These are phyloP conservation scores for Poeciliopsis retropinna DNA, from an alignment of 2,113 vertebrate species.

Conservation along the genomic window DNA sequence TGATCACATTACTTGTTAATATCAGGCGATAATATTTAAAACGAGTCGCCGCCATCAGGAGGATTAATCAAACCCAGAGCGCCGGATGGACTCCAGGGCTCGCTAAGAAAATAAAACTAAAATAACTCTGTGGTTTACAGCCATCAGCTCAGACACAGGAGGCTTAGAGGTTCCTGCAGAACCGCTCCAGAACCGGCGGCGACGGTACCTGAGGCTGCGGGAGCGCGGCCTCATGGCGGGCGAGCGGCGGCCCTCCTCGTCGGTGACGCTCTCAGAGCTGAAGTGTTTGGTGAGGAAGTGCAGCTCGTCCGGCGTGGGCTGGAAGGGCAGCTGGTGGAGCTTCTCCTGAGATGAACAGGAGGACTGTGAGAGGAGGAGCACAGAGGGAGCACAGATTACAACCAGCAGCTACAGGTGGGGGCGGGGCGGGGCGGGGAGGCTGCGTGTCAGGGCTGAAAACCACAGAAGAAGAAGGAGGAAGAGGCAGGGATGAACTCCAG, in stretches of 20 bases:
- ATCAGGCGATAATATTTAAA: too few species aligned
- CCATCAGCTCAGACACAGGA: too few species aligned
- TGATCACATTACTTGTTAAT: too few species aligned
- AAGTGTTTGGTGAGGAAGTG: conserved; percentile 99
- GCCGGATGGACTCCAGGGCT: conserved; percentile 15
- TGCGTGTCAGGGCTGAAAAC: not conserved
- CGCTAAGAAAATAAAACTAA: conserved; percentile 63
- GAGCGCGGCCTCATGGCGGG: conserved; percentile 94
- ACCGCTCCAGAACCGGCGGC: too few species aligned
- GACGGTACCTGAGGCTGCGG: conserved; percentile 87
- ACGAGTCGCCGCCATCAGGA: not conserved
- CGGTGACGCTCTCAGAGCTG: conserved; percentile 95
- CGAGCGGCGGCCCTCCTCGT: conserved; percentile 92
- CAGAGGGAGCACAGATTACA: conserved; percentile 82
- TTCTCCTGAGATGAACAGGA: conserved; percentile 99
- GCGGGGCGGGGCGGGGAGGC: not conserved
- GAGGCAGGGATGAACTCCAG: too few species aligned
- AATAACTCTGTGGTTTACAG: too few species aligned
- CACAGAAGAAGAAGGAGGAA: not conserved
- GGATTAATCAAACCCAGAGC: conserved; percentile 16
- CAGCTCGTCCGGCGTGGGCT: conserved; percentile 96
- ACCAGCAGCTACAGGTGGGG: conserved; percentile 54
- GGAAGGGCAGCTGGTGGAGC: conserved; percentile 98
- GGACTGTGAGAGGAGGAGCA: conserved; percentile 89
- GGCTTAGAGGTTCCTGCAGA: too few species aligned